Base-by-base conservation (phyloP, 2,888 invertebrate species). In the Drosophila atroscutellata region DNA sequence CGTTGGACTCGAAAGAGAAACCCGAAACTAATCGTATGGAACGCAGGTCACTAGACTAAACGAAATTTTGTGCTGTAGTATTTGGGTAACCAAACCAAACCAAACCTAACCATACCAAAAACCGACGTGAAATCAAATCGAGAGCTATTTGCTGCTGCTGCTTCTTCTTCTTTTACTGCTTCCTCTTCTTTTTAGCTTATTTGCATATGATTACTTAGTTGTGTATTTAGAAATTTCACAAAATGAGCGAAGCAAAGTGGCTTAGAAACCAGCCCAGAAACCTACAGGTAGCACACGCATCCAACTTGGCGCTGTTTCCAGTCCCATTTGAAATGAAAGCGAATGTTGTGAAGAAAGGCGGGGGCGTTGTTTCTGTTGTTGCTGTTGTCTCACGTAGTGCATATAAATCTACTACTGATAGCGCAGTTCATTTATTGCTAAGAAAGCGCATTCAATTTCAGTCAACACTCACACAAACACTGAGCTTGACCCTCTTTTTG, bases 21-120 rank as follows among this genome's bases (percentile, higher is more conserved):
- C 89, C 84, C 84, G 87, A 89, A 70, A 86, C 86, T 83, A 86
- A 86, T 86, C 86, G 86, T 72, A 81, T 69, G 86, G 75, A 77
- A 71, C 81, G 57, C 77, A 64, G 77, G 72, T 78, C 81, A 77
- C 58, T 61, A 56, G 58, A 81, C 82, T 76, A 82, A 79, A 85
- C 69, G 66, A 83, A 88, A 76, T 77, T 80, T 88, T 39, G 50
- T 55, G 24, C 47, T n/a, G 26, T 37, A 37, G 66, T 80, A 86
- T 86, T 83, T 88, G 89, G 89, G 74, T 88, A 90, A 86, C 85
- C 87, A 84, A 89, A 89, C 88, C 84, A 72, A 86, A 63, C 57
- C 26, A n/a, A n/a, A n/a, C 24, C 66, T 58, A 61, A 59, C 52
- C 65, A 62, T 37, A 37, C n/a, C 36, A 11, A 62, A 20, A 24